phyloP scores from a whole-genome alignment of 2,113 vertebrate species.

The Hemiscyllium ocellatum region DNA sequence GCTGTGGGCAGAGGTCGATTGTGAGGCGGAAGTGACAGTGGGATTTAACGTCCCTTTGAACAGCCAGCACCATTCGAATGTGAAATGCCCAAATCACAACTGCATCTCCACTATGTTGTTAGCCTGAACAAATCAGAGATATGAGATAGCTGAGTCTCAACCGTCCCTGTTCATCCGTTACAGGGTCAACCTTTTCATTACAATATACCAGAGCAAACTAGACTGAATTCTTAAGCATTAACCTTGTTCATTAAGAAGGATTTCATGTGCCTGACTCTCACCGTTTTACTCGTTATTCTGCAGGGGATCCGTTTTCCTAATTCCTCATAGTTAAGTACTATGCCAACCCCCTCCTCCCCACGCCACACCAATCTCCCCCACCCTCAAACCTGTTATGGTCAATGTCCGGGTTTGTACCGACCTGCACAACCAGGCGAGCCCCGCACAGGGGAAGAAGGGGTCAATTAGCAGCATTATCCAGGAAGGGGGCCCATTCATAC shows the following conservation, averaged over 20 bases:
- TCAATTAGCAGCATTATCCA: constrained; percentile 44
- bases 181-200: not conserved
- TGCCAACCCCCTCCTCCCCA: constrained; percentile 42
- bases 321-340: constrained; percentile 49
- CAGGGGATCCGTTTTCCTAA: constrained; percentile 54
- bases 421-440: constrained; percentile 58
- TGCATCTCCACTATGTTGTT: not conserved
- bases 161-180: constrained; percentile 62
- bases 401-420: no score
- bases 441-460: constrained; percentile 47
- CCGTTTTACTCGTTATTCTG: constrained; percentile 43
- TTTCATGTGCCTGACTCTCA: not conserved
- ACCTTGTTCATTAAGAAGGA: not conserved
- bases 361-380: constrained; percentile 46
- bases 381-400: no score
- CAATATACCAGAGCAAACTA: not conserved
- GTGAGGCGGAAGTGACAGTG: no score
- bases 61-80: not conserved
- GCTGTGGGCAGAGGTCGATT: not conserved
- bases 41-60: not conserved
- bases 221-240: not conserved
- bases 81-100: not conserved
- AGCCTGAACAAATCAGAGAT: constrained; percentile 41
- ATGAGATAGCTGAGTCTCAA: constrained; percentile 53
- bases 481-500: constrained; percentile 50